Evolutionary conservation across 2,888 invertebrate species (phyloP), one percentile per base, ranked within the genome.

Genomic region (Tethea ocularis): DNA sequence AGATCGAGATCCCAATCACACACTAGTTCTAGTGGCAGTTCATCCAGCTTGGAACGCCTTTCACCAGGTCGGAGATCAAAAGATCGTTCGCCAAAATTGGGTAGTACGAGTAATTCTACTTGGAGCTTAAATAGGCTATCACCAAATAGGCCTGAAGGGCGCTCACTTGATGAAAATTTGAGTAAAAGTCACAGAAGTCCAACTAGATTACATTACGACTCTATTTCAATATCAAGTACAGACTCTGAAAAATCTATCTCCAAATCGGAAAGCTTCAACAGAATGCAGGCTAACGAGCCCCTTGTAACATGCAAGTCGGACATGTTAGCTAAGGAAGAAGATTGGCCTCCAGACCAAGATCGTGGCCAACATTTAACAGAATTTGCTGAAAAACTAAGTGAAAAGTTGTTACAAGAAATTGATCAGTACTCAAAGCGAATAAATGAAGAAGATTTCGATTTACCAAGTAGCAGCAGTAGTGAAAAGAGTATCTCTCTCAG

Each of bases 361-460:
- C 95, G 95, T 67, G 93, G 94, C 64, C 95, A 95, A 72, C 96
- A 97, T 78, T 90, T 97, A 63, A 95, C 95, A 2, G 96, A 97
- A 74, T 97, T 97, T 74, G 97, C 97, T 1, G 97, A 97, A 77
- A 95, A 96, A 78, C 88, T 97, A n/a, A 96, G 96, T 77, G 96
- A 96, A 77, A 97, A 97, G 80, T 88, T 97, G 63, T 93, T 97
- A 59, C 95, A 96, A 66, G 97, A 97, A 86, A 95, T 97, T 65
- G 96, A 97, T 77, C 94, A 93, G 77, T 93, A 93, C 71, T 93
- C 93, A 36, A 93, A 93, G 74, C 80, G 92, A 55, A 92, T 93
- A 26, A 93, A 89, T 57, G 94, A 94, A 72, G 93, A 93, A 67
- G 93, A 93, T 69, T 93, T 93, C 58, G 93, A 93, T 73, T 76